phyloP scores from a whole-genome alignment of 2,888 invertebrate genomes.

The Calliopum simillimum region DNA sequence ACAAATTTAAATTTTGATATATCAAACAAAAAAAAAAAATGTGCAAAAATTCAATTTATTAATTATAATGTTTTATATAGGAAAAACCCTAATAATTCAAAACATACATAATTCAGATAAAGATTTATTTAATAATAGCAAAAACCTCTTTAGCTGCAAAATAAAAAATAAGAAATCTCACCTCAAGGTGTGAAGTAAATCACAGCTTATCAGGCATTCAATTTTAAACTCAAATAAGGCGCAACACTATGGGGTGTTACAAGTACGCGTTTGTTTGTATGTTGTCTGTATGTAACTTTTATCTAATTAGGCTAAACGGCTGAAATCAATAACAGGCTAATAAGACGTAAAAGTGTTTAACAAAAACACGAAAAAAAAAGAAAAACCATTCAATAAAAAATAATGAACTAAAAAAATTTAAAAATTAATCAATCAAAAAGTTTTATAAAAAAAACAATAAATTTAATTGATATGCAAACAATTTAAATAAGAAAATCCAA shows the following conservation, averaged over 20 bases:
- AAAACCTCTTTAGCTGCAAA: too few species aligned
- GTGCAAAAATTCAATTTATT: too few species aligned
- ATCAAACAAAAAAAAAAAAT: too few species aligned
- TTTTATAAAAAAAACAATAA: constrained; percentile 11
- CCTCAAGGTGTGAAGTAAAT: not conserved
- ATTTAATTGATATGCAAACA: constrained; percentile 24
- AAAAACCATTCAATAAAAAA: too few species aligned
- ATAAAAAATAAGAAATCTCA: too few species aligned
- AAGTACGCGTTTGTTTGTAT: too few species aligned
- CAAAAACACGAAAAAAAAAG: constrained; percentile 1
- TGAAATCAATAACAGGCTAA: not conserved
- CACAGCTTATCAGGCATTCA: not conserved
- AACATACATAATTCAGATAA: too few species aligned
- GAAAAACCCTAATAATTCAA: too few species aligned
- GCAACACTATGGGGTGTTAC: not conserved
- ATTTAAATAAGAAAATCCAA: constrained; percentile 6
- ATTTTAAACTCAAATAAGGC: not conserved
- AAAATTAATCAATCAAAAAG: not conserved
- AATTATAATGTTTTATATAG: too few species aligned
- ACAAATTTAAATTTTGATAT: too few species aligned
- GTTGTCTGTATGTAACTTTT: constrained; percentile 48
- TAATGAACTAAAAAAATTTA: not conserved
- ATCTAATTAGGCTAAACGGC: constrained; percentile 60
- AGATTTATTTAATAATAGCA: too few species aligned
- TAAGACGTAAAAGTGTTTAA: constrained; percentile 8